phyloP scores from a whole-genome alignment of 2,888 invertebrate genomes.

The Lepidochitona cinerea region DNA sequence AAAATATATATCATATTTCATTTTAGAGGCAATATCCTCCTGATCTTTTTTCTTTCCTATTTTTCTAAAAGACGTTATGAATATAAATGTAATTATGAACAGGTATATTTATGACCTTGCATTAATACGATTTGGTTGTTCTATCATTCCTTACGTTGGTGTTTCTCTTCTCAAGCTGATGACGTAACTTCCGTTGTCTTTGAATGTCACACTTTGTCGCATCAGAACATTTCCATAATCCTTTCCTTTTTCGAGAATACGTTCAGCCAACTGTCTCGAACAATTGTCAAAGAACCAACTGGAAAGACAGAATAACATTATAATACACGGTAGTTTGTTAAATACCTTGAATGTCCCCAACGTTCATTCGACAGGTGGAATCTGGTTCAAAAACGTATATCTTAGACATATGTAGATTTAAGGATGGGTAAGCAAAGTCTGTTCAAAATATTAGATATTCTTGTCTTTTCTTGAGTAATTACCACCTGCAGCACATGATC shows the following conservation, averaged over 20 bases:
- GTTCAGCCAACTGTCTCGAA: constrained; percentile 50
- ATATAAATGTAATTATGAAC: no score
- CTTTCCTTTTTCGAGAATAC: constrained; percentile 40
- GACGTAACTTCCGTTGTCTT: constrained; percentile 56
- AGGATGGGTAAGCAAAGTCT: not conserved
- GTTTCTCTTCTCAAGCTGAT: constrained; percentile 53
- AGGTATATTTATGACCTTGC: no score
- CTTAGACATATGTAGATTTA: not conserved
- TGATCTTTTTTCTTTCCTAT: no score
- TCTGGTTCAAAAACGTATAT: not conserved
- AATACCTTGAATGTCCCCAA: not conserved
- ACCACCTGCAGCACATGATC: no score
- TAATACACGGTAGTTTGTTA: not conserved
- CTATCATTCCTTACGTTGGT: constrained; percentile 43
- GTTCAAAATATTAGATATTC: no score
- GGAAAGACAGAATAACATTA: not conserved
- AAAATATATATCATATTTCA: no score
- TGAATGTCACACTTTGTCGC: constrained; percentile 53
- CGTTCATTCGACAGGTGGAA: not conserved
- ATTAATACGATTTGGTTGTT: no score
- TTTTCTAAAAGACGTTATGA: no score
- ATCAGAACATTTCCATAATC: constrained; percentile 60
- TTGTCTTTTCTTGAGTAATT: no score
- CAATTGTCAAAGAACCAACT: constrained; percentile 63
- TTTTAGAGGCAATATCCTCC: no score